phyloP scores from a whole-genome alignment of 1,140 invertebrate species.

The Nymphalis io region DNA sequence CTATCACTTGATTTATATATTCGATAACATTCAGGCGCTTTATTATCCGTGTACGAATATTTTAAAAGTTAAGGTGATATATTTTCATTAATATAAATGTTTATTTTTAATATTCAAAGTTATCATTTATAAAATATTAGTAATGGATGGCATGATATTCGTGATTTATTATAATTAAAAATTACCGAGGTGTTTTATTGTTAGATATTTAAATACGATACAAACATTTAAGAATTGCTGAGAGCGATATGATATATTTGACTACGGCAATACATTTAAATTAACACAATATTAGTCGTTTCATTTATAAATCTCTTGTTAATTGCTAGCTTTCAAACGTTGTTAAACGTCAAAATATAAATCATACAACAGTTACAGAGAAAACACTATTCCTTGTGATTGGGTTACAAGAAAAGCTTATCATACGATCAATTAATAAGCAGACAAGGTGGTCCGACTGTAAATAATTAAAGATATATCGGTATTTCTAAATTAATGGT shows the following conservation, averaged over 20 bases:
- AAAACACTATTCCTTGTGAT: conserved; percentile 31
- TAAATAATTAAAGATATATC: conserved; percentile 65
- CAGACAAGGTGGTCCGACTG: conserved; percentile 59
- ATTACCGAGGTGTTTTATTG: too few relatives aligned
- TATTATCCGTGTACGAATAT: conserved; percentile 1
- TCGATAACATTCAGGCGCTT: conserved; percentile 18
- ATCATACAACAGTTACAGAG: conserved; percentile 27
- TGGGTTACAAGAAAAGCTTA: conserved; percentile 48
- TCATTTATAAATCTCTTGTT: conserved; percentile 18
- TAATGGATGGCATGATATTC: too few relatives aligned
- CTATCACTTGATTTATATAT: conserved; percentile 24
- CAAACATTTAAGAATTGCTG: too few relatives aligned
- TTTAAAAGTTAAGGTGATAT: background rate
- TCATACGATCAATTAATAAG: conserved; percentile 58
- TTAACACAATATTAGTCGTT: conserved; percentile 11
- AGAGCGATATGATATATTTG: too few relatives aligned
- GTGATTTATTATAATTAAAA: too few relatives aligned
- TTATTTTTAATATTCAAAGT: background rate
- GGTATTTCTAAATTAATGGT: conserved; percentile 66
- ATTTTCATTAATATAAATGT: background rate
- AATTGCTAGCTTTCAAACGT: conserved; percentile 28
- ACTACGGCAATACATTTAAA: background rate
- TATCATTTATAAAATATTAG: too few relatives aligned
- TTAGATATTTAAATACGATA: too few relatives aligned
- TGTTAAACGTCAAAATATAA: conserved; percentile 29